These are phyloP conservation scores for Tretioscincus oriximinensis DNA, from an alignment of 2,113 vertebrate species.

Conservation along the genomic window DNA sequence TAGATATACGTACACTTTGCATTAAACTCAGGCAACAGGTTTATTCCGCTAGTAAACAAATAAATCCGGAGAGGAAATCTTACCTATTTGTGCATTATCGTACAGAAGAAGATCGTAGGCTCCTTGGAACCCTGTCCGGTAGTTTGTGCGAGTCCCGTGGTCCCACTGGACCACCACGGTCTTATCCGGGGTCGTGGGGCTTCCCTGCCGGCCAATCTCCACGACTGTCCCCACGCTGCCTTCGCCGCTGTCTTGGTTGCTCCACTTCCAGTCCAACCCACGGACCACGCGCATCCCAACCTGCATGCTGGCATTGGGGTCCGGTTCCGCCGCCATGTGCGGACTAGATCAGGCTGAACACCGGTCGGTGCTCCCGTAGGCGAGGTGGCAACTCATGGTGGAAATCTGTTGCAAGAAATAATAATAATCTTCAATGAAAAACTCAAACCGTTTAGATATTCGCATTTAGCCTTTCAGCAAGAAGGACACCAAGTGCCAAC, in stretches of 20 bases:
- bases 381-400: conserved; percentile 19
- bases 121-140: conserved; percentile 95
- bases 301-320: conserved; percentile 86
- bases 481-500: no score
- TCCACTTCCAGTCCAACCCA: conserved; percentile 97
- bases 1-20: no score
- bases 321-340: conserved; percentile 62
- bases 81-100: conserved; percentile 96
- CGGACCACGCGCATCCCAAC: conserved; percentile 97
- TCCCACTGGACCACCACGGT: conserved; percentile 99
- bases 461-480: no score
- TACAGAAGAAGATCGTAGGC: conserved; percentile 93
- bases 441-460: no score
- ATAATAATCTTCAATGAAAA: no score
- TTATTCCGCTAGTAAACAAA: no score
- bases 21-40: no score
- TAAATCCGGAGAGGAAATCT: neutral
- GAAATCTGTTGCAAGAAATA: conserved; percentile 23
- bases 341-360: conserved; percentile 3
- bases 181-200: conserved; percentile 94
- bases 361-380: fast-evolving
- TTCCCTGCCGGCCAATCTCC: conserved; percentile 93
- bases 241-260: conserved; percentile 92
- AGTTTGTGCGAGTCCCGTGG: conserved; percentile 95
- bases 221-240: conserved; percentile 96